Evolutionary conservation across 2,888 invertebrate species (phyloP).

Genomic region (Ceriagrion tenellum): DNA sequence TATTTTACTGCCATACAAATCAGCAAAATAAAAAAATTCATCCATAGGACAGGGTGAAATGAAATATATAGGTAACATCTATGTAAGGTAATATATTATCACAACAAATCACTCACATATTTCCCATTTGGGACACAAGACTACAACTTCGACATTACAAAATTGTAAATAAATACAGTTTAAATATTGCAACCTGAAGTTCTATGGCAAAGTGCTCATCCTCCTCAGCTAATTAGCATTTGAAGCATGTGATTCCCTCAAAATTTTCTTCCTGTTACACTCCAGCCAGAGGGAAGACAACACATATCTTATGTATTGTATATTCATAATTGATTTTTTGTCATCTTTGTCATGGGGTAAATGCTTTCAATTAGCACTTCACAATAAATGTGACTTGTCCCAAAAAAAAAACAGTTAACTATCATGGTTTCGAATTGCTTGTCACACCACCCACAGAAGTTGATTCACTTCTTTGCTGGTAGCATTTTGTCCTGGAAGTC

Average conservation of each 20-base stretch:
- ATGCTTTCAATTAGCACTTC: constrained; percentile 51
- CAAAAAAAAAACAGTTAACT: background rate
- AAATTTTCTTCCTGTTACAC: constrained; percentile 44
- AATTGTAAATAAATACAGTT: constrained; percentile 72
- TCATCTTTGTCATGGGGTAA: constrained; percentile 40
- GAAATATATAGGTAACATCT: constrained; percentile 70
- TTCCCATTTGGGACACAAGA: constrained; percentile 69
- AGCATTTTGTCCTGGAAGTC: constrained; percentile 2
- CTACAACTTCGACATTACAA: constrained; percentile 71
- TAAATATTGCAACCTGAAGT: constrained; percentile 71
- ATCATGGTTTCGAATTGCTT: background rate
- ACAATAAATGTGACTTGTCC: constrained; percentile 33
- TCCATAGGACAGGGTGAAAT: background rate
- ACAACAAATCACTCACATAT: constrained; percentile 72
- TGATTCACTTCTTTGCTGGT: background rate
- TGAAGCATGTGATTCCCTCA: constrained; percentile 64
- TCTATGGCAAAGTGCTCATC: constrained; percentile 70
- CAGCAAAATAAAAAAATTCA: no score
- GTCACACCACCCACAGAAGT: background rate
- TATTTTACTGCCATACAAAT: no score
- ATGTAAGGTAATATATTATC: constrained; percentile 72
- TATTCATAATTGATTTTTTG: constrained; percentile 20
- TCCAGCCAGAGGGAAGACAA: constrained; percentile 67
- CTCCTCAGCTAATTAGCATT: constrained; percentile 65
- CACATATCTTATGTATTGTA: background rate